A percentile compares a stretch with the other conserved stretches of the same genome.
phyloP scores from a whole-genome alignment of 23 tunicate genomes.

The Trididemnum clinides region DNA sequence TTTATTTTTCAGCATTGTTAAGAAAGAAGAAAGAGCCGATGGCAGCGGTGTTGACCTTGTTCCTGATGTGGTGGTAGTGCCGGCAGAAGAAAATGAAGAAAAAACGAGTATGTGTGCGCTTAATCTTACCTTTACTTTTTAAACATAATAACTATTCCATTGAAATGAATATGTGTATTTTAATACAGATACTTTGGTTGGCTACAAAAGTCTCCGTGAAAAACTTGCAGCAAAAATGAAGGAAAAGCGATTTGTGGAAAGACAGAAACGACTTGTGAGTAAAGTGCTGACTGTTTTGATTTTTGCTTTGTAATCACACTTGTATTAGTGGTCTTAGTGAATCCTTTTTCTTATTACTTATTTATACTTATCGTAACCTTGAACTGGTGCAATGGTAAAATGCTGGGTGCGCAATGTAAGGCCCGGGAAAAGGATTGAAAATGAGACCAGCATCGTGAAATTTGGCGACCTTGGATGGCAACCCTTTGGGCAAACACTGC shows the following conservation, averaged over 20 bases:
- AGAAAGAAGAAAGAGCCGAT: conserved; percentile 61
- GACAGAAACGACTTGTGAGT: conserved; percentile 64
- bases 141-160: too few species aligned
- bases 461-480: too few species aligned
- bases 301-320: not conserved
- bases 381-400: too few species aligned
- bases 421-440: too few species aligned
- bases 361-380: too few species aligned
- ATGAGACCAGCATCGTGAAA: too few species aligned
- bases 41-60: conserved; percentile 72
- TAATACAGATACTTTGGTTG: not conserved
- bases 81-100: not conserved
- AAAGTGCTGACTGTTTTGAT: not conserved
- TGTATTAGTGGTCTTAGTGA: not conserved
- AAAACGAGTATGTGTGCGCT: not conserved
- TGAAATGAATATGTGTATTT: not conserved
- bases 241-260: conserved; percentile 54
- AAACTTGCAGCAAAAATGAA: conserved; percentile 75
- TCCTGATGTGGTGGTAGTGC: conserved; percentile 42
- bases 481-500: too few species aligned
- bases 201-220: conserved; percentile 30
- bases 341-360: too few species aligned
- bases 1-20: conserved; percentile 38
- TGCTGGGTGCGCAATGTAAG: too few species aligned
- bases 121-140: too few species aligned